Evolutionary conservation across 1,140 invertebrate species (phyloP).

Genomic region (Drosophila setifemur): DNA sequence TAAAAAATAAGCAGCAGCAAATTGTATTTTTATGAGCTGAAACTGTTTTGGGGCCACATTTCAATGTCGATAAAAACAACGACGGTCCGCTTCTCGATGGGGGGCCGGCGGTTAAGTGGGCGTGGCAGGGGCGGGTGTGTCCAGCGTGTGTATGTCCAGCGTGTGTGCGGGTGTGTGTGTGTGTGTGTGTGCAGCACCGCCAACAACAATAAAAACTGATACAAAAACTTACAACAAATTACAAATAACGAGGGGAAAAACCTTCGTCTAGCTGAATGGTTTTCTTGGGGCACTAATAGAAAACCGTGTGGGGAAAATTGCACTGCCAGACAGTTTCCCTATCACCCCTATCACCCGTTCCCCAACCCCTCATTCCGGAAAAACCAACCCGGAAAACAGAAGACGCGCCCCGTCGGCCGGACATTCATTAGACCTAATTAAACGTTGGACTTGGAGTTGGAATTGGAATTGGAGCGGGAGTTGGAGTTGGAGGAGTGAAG

Average conservation of each 20-base stretch:
- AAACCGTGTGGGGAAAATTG: slow-evolving; percentile 65
- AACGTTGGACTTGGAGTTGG: slow-evolving; percentile 65
- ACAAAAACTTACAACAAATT: slow-evolving; percentile 78
- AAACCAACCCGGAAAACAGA: slow-evolving; percentile 27
- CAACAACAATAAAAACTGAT: slow-evolving; percentile 73
- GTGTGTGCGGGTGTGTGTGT: background rate
- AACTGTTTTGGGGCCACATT: slow-evolving; percentile 81
- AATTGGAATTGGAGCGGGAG: background rate
- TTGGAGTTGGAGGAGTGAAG: background rate
- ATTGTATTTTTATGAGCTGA: slow-evolving; percentile 81
- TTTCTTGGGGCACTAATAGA: slow-evolving; percentile 48
- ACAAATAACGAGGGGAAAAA: slow-evolving; percentile 72
- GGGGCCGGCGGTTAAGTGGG: background rate
- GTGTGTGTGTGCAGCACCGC: slow-evolving; percentile 1
- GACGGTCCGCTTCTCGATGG: slow-evolving; percentile 26
- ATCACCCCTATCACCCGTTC: too few species aligned
- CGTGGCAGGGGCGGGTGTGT: background rate
- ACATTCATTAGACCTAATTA: slow-evolving; percentile 77
- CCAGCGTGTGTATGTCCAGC: background rate
- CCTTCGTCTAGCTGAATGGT: slow-evolving; percentile 16
- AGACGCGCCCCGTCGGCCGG: slow-evolving; percentile 44
- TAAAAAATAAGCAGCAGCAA: slow-evolving; percentile 81
- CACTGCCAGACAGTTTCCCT: too few species aligned
- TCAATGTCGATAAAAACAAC: slow-evolving; percentile 79
- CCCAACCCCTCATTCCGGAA: too few species aligned